phyloP scores from a whole-genome alignment of 1,140 invertebrate genomes.

The Helicoverpa zea region DNA sequence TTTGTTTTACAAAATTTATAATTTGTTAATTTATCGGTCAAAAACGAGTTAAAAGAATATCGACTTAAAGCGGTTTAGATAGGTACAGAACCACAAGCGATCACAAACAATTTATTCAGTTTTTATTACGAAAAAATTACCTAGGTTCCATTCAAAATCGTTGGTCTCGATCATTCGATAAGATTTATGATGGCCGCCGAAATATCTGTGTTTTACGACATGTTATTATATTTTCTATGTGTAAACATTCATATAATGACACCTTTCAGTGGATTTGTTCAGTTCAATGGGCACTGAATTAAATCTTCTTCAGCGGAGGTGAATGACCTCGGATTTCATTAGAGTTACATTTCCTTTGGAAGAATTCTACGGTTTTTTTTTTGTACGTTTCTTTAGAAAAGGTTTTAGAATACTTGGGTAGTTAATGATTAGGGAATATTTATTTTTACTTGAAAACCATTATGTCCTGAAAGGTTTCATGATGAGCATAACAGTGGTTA shows the following conservation, averaged over 20 bases:
- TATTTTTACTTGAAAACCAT: too few relatives aligned
- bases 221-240: constrained; percentile 25
- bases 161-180: constrained; percentile 40
- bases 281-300: constrained; percentile 7
- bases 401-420: background rate
- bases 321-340: background rate
- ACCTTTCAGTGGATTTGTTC: constrained; percentile 25
- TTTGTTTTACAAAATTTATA: too few relatives aligned
- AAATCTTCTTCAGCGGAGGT: background rate
- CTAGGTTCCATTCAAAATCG: constrained; percentile 36
- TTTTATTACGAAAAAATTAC: constrained; percentile 38
- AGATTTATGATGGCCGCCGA: constrained; percentile 36
- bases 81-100: constrained; percentile 3
- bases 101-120: background rate
- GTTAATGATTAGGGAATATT: too few relatives aligned
- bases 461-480: too few relatives aligned
- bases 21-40: too few relatives aligned
- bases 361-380: background rate
- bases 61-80: too few relatives aligned
- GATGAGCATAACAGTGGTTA: too few relatives aligned
- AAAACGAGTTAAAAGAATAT: background rate
- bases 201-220: constrained; percentile 41
- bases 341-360: background rate
- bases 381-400: background rate
- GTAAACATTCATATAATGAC: constrained; percentile 25